These are phyloP conservation scores for Tetramorium alpestre DNA, from an alignment of 1,140 invertebrate genomes.

Conservation along the genomic window DNA sequence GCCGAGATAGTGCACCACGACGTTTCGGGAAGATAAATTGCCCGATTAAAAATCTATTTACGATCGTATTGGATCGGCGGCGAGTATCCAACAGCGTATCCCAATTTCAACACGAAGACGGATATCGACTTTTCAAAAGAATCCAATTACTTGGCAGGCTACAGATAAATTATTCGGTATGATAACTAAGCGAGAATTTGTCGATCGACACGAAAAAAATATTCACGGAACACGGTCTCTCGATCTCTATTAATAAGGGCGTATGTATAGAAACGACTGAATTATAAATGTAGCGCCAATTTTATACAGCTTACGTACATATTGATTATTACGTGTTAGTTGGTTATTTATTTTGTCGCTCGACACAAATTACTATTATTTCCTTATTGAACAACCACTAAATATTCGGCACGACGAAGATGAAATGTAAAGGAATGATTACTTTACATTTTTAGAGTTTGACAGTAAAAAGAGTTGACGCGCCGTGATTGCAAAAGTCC, in stretches of 20 bases:
- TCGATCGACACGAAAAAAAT: not conserved
- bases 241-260: not conserved
- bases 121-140: not conserved
- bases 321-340: not conserved
- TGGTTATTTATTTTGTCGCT: not conserved
- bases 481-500: conserved; percentile 44
- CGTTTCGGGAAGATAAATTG: conserved; percentile 57
- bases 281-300: not conserved
- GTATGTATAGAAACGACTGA: not conserved
- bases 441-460: conserved; percentile 20
- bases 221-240: not conserved
- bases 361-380: conserved; percentile 17
- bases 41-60: conserved; percentile 62
- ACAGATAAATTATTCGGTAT: conserved; percentile 39
- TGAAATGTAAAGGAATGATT: conserved; percentile 12
- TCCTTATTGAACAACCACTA: not conserved
- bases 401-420: conserved; percentile 12
- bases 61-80: conserved; percentile 8
- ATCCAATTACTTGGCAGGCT: conserved; percentile 44
- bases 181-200: conserved; percentile 33
- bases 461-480: conserved; percentile 30
- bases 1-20: not conserved
- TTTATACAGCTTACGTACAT: not conserved
- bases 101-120: conserved; percentile 24
- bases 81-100: conserved; percentile 38